Percentiles rank a stretch among this genome's conserved stretches.
Evolutionary conservation across 2,888 invertebrate genomes (phyloP).

Genomic region (Clunio marinus): DNA sequence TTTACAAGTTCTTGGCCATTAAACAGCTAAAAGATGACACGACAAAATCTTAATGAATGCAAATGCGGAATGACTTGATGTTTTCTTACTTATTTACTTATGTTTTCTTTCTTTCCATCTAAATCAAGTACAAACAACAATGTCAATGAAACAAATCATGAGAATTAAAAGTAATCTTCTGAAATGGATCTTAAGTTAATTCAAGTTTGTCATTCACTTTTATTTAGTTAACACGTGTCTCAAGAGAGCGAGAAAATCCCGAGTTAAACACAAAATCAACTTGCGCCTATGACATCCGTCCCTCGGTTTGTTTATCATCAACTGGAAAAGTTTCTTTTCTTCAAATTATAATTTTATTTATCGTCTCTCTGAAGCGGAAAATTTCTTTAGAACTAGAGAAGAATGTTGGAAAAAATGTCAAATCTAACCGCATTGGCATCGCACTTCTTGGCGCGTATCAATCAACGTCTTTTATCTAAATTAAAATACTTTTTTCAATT

Average conservation of each 20-base stretch:
- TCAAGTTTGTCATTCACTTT: conserved; percentile 4
- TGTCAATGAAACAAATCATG: conserved; percentile 3
- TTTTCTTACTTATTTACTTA: neutral
- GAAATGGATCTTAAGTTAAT: conserved; percentile 3
- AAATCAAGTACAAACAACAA: too few relatives aligned
- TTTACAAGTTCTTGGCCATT: too few relatives aligned
- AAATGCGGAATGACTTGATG: conserved; percentile 1
- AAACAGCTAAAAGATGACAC: too few relatives aligned
- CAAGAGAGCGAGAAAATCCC: neutral
- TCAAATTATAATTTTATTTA: conserved; percentile 8
- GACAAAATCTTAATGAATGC: conserved; percentile 10
- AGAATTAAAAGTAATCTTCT: neutral
- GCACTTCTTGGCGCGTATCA: conserved; percentile 26
- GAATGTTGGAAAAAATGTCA: too few relatives aligned
- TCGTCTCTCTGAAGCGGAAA: neutral
- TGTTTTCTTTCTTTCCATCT: too few relatives aligned
- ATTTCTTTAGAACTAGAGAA: too few relatives aligned
- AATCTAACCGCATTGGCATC: too few relatives aligned
- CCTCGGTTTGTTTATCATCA: neutral
- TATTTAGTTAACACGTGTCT: conserved; percentile 7
- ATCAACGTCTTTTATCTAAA: conserved; percentile 36
- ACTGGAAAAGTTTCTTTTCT: neutral
- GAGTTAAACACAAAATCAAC: neutral
- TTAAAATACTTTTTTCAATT: conserved; percentile 32
- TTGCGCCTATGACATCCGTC: conserved; percentile 10